These are phyloP conservation scores for Larimichthys crocea DNA, from an alignment of 2,113 vertebrate genomes.

Conservation along the genomic window DNA sequence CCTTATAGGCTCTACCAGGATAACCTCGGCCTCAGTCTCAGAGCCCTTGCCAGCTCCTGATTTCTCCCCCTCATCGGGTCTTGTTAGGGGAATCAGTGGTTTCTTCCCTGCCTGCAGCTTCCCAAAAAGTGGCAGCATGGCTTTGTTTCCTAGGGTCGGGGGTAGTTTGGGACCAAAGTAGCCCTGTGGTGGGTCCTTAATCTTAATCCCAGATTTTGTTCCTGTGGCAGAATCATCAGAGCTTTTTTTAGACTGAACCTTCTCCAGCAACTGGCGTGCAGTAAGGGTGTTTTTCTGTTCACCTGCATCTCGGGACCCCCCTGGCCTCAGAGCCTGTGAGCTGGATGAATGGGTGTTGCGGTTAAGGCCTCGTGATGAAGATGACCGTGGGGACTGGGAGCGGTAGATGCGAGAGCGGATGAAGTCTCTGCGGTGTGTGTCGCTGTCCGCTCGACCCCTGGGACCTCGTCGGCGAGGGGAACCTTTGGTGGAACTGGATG, in stretches of 20 bases:
- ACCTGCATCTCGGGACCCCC: slow-evolving; percentile 84
- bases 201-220: slow-evolving; percentile 90
- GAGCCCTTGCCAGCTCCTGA: slow-evolving; percentile 78
- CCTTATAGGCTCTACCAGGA: slow-evolving; percentile 86
- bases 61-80: slow-evolving; percentile 84
- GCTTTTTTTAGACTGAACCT: slow-evolving; percentile 90
- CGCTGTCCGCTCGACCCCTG: slow-evolving; percentile 81
- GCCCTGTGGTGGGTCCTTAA: slow-evolving; percentile 97
- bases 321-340: slow-evolving; percentile 70
- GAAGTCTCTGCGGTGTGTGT: slow-evolving; percentile 88
- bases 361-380: slow-evolving; percentile 79
- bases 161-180: slow-evolving; percentile 98
- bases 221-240: slow-evolving; percentile 82
- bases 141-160: slow-evolving; percentile 92
- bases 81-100: slow-evolving; percentile 83
- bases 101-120: slow-evolving; percentile 92
- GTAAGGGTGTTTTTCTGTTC: slow-evolving; percentile 92
- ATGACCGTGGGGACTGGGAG: slow-evolving; percentile 93
- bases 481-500: slow-evolving; percentile 85
- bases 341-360: slow-evolving; percentile 80
- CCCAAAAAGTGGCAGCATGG: slow-evolving; percentile 94
- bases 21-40: slow-evolving; percentile 84
- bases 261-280: slow-evolving; percentile 94
- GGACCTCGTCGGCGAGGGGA: slow-evolving; percentile 87
- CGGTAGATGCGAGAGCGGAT: slow-evolving; percentile 96